phyloP scores from a whole-genome alignment of 2,113 vertebrate species.

The Aptenodytes patagonicus region DNA sequence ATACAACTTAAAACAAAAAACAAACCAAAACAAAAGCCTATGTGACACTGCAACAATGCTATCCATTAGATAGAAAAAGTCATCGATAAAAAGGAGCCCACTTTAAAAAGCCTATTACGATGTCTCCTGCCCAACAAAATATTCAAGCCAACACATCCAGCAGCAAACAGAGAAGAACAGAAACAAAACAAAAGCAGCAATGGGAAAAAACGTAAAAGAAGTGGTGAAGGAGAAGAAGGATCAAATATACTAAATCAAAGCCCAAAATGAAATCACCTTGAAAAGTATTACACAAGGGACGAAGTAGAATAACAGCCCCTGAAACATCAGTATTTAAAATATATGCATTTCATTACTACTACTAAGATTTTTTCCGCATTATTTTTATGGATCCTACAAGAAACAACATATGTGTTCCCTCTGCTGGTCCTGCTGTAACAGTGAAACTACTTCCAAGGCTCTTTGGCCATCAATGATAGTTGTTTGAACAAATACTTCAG shows the following conservation, averaged over 20 bases:
- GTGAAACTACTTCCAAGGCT: not conserved
- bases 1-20: not conserved
- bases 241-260: not conserved
- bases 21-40: not conserved
- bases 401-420: conserved; percentile 5
- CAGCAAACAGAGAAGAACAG: not conserved
- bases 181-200: not conserved
- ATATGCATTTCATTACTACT: not conserved
- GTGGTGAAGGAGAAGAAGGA: not conserved
- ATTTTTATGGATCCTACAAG: not conserved
- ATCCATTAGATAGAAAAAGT: not conserved
- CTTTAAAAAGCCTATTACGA: not conserved
- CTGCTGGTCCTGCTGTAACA: not conserved
- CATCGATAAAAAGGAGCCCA: not conserved
- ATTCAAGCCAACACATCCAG: not conserved
- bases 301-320: not conserved
- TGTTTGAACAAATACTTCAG: not conserved
- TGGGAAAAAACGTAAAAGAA: not conserved
- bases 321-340: not conserved
- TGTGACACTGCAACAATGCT: not conserved
- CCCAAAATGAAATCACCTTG: not conserved
- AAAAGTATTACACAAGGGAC: not conserved
- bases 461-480: fast-evolving
- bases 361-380: not conserved
- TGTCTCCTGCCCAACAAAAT: not conserved